phyloP scores from a whole-genome alignment of 2,113 vertebrate genomes.

The Cercocebus atys region DNA sequence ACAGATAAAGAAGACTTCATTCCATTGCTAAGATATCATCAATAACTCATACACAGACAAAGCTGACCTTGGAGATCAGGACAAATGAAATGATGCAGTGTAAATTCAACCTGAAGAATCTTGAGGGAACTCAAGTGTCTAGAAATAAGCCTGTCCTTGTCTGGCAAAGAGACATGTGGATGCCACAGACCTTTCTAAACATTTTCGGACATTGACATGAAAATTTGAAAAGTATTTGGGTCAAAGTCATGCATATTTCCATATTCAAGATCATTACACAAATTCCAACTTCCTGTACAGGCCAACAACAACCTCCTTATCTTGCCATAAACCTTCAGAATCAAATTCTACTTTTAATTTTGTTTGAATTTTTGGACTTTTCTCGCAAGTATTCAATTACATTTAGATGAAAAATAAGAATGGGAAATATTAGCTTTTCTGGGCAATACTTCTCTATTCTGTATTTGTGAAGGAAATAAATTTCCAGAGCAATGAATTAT shows the following conservation, averaged over 20 bases:
- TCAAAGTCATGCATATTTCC: slow-evolving; percentile 4
- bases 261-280: background rate
- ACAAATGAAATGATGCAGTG: slow-evolving; percentile 19
- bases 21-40: background rate
- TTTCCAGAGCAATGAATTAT: background rate
- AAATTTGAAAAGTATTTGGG: slow-evolving; percentile 8
- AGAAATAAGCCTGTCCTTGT: slow-evolving; percentile 40
- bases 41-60: background rate
- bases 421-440: background rate
- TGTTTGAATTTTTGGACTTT: background rate
- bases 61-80: background rate
- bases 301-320: background rate
- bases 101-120: slow-evolving; percentile 42
- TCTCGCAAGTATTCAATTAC: background rate
- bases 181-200: slow-evolving; percentile 19
- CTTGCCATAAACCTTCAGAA: slow-evolving; percentile 51
- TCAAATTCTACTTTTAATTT: slow-evolving; percentile 30
- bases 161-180: slow-evolving; percentile 8
- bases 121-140: slow-evolving; percentile 32
- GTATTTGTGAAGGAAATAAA: background rate
- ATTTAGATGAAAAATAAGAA: slow-evolving; percentile 31
- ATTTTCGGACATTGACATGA: background rate
- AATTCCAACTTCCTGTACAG: background rate
- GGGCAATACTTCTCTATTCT: background rate
- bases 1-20: background rate